Conservation (phyloP, 92 coral and sea anemone species). For the Metridium senile region DNA sequence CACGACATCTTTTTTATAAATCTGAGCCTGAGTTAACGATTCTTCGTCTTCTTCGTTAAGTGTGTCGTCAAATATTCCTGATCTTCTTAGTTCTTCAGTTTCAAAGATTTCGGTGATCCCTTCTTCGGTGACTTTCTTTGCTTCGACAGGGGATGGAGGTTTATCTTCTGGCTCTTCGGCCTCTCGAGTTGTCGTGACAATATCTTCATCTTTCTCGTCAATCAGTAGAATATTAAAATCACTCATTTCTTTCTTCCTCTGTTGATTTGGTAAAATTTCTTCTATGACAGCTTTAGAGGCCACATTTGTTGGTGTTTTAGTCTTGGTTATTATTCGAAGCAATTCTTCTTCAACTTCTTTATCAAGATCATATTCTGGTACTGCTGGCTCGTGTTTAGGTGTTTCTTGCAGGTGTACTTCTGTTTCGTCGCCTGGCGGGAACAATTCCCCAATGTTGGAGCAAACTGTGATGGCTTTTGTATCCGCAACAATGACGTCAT, state of each 20-base stretch:
- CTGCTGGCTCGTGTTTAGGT: not conserved
- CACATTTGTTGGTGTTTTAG: not conserved
- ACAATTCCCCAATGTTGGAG: conserved; percentile 17
- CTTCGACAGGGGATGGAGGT: conserved; percentile 32
- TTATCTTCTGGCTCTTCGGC: conserved; percentile 14
- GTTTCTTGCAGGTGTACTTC: not conserved
- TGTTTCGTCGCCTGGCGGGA: conserved; percentile 1
- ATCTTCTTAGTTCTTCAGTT: conserved; percentile 10
- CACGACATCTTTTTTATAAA: conserved; percentile 7
- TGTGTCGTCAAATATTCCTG: conserved; percentile 19
- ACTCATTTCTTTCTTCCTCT: not conserved
- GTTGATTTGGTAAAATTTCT: conserved; percentile 18
- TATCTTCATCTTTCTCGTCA: conserved; percentile 7
- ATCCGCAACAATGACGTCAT: conserved; percentile 26
- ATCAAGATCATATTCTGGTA: conserved; percentile 21
- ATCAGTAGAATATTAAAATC: conserved; percentile 1
- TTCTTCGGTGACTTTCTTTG: conserved; percentile 18
- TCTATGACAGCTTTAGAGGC: not conserved
- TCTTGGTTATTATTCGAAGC: not conserved
- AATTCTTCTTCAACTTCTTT: conserved; percentile 31
- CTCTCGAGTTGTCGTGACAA: not conserved
- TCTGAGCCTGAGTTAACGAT: not conserved
- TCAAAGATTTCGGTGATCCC: conserved; percentile 33
- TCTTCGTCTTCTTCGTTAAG: conserved; percentile 14
- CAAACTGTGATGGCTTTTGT: conserved; percentile 30